Percentiles rank a stretch among this genome's conserved stretches.
Conservation (phyloP, 2,888 invertebrate genomes). For the Lasioglossum pauxillum region DNA sequence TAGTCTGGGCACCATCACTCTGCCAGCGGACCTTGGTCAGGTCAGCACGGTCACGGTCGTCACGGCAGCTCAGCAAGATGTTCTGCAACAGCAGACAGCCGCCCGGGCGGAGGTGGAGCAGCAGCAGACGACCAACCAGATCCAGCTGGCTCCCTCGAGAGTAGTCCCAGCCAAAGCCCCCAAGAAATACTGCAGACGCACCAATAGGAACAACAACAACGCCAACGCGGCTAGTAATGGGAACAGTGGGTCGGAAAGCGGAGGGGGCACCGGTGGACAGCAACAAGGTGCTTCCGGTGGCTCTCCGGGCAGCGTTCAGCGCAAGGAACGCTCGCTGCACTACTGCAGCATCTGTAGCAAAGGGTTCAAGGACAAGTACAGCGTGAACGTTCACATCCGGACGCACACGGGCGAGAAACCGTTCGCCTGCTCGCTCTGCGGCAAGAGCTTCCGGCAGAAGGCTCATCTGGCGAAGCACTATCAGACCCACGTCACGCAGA, state of each 20-base stretch:
- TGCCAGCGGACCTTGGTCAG: conserved; percentile 81
- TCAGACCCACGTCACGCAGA: conserved; percentile 96
- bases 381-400: conserved; percentile 98
- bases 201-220: conserved; percentile 82
- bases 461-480: conserved; percentile 97
- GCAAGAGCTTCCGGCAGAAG: conserved; percentile 96
- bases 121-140: conserved; percentile 84
- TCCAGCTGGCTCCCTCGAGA: conserved; percentile 86
- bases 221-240: conserved; percentile 73
- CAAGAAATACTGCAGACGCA: conserved; percentile 90
- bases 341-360: conserved; percentile 97
- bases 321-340: conserved; percentile 95
- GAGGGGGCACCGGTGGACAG: conserved; percentile 50
- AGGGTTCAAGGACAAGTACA: conserved; percentile 98
- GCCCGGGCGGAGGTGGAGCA: conserved; percentile 84
- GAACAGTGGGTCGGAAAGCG: conserved; percentile 43
- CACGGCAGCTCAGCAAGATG: conserved; percentile 79
- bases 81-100: conserved; percentile 76
- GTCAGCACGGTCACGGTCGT: conserved; percentile 83
- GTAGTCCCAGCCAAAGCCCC: conserved; percentile 88
- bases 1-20: conserved; percentile 81
- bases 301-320: conserved; percentile 86
- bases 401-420: conserved; percentile 99
- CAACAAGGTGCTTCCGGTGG: conserved; percentile 82
- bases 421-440: conserved; percentile 96